A percentile compares a stretch with the other conserved stretches of the same genome.
Conservation (phyloP, 2,113 vertebrate species). For the Xenopus laevis region DNA sequence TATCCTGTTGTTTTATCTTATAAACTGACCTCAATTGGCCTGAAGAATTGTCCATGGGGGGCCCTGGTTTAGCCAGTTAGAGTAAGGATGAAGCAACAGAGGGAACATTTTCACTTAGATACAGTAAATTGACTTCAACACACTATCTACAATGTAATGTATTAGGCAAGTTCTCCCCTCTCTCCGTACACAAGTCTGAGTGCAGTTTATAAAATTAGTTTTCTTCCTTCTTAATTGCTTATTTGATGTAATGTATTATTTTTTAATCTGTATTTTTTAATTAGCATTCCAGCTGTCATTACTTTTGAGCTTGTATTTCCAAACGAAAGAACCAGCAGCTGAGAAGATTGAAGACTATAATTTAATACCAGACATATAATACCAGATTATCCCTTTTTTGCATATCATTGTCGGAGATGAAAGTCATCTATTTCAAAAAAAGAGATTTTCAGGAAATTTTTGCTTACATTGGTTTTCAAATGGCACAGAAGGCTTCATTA, state of each 20-base stretch:
- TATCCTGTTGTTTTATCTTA: too few species aligned
- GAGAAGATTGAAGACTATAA: conserved; percentile 41
- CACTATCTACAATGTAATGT: conserved; percentile 3
- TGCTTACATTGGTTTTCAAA: conserved; percentile 20
- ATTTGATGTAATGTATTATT: conserved; percentile 38
- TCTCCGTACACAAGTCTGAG: conserved; percentile 3
- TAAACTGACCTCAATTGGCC: too few species aligned
- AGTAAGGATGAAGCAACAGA: too few species aligned
- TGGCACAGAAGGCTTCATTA: conserved; percentile 6
- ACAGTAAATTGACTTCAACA: conserved; percentile 1
- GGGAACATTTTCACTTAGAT: too few species aligned
- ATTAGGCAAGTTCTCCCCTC: conserved; percentile 11
- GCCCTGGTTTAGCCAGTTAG: too few species aligned
- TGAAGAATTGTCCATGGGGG: too few species aligned
- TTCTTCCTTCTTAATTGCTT: conserved; percentile 35
- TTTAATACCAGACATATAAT: conserved; percentile 35
- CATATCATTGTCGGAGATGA: conserved; percentile 21
- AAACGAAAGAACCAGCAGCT: conserved; percentile 2
- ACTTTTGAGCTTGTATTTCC: background rate
- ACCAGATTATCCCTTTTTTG: conserved; percentile 24
- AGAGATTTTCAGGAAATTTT: conserved; percentile 9
- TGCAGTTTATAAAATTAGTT: conserved; percentile 33
- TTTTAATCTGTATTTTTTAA: conserved; percentile 39
- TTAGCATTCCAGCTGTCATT: conserved; percentile 24
- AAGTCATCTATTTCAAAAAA: conserved; percentile 31